Percentiles rank a stretch among this genome's conserved stretches.
phyloP scores from a whole-genome alignment of 2,113 vertebrate species.

The Parotia lawesii region DNA sequence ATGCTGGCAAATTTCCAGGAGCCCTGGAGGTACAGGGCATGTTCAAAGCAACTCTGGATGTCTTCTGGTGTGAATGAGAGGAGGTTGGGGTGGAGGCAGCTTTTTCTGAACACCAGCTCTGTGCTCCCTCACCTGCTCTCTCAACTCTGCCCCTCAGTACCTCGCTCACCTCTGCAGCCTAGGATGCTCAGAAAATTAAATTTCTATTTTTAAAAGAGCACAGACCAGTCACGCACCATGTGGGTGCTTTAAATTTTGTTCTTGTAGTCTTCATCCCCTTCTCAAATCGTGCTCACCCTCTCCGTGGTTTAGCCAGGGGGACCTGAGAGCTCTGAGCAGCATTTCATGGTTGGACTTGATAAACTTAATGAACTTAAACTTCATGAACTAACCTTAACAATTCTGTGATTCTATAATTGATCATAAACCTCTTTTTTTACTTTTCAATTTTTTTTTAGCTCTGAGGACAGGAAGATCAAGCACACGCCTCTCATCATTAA shows the following conservation, averaged over 20 bases:
- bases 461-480: neutral
- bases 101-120: neutral
- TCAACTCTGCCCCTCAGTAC: neutral
- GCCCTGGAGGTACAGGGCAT: neutral
- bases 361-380: neutral
- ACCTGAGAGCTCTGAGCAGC: neutral
- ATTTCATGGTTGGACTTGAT: neutral
- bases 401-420: neutral
- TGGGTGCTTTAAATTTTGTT: neutral
- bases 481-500: neutral
- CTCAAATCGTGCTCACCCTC: neutral
- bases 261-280: neutral
- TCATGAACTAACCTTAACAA: neutral
- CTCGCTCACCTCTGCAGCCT: neutral
- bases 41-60: neutral
- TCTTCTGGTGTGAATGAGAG: neutral
- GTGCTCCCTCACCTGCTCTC: neutral
- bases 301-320: neutral
- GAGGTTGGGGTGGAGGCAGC: neutral
- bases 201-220: neutral
- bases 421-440: neutral
- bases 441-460: neutral
- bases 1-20: neutral
- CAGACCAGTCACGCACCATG: neutral
- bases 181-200: neutral